Base-by-base conservation (phyloP, 2,113 vertebrate species). In the Xiphophorus couchianus region DNA sequence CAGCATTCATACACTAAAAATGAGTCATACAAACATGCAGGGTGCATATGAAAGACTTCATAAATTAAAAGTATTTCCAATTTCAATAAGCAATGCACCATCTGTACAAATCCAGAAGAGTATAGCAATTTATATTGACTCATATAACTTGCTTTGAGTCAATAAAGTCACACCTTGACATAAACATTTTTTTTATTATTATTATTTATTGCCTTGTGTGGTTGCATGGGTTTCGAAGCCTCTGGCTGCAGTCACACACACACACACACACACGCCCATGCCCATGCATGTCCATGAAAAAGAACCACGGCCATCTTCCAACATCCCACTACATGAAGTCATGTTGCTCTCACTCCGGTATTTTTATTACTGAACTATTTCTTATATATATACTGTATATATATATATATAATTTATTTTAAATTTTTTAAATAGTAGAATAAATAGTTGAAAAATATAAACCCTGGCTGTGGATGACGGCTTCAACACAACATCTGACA, bases 21-120 rank as follows among this genome's bases (percentile, higher is more conserved):
- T 74, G 66, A 80, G 63, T 80, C 66, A 86, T 76, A 85, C 79
- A 64, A 64, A 74, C 42, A 81, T 71, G 84, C 73, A 84, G 27
- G 68, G 82, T 76, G 35, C 76, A 80, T 71, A 66, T 69, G 19
- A 62, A 25, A 81, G 90, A 85, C 22, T 69, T 62, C 81, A 89
- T 88, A 90, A 91, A 90, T 90, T 82, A 89, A 22, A 54, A 75
- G 78, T 83, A 84, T 73, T 81, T 69, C 62, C 81, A 84, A 25
- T 35, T 69, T 30, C 82, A 82, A 88, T 73, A 69, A 86, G 68
- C 83, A 88, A 89, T 90, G 90, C 88, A 9, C 66, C 72, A 81
- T 76, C 68, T 88, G 73, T 88, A 88, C 80, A 91, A 86, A 77
- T 78, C 62, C 44, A 86, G 82, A 33, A 81, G 31, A 35, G 5